phyloP scores from a whole-genome alignment of 1,140 invertebrate genomes.

The Apocrypta bakeri region DNA sequence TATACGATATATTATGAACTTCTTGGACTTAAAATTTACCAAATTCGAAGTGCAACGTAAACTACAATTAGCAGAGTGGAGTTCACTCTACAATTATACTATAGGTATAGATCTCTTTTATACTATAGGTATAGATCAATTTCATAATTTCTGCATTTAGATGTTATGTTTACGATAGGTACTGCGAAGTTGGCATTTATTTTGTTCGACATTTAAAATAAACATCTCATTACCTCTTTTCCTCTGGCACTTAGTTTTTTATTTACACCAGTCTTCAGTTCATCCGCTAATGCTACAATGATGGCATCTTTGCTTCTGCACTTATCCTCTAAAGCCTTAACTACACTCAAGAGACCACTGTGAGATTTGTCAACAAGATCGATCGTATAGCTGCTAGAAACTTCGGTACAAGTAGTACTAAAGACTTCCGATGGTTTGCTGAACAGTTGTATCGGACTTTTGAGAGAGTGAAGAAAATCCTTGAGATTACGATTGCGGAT shows the following conservation, averaged over 20 bases:
- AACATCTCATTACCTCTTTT: constrained; percentile 12
- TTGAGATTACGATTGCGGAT: constrained; percentile 48
- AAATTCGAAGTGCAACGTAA: no score
- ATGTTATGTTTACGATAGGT: no score
- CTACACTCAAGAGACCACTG: background rate
- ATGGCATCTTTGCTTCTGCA: constrained; percentile 51
- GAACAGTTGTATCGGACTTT: background rate
- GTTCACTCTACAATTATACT: no score
- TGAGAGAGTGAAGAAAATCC: constrained; percentile 15
- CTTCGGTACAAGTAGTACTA: background rate
- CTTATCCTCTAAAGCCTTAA: constrained; percentile 20
- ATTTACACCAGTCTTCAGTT: constrained; percentile 11
- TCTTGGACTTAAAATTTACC: no score
- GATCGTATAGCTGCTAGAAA: constrained; percentile 11
- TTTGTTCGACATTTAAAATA: no score
- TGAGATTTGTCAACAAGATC: constrained; percentile 20
- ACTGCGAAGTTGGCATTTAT: no score
- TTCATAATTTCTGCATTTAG: no score
- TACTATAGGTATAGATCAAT: no score
- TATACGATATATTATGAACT: no score
- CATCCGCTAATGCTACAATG: constrained; percentile 49
- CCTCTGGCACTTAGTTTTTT: background rate
- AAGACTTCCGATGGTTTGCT: background rate
- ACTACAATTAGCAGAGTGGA: no score
- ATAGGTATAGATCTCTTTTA: no score